Evolutionary conservation across 2,888 invertebrate genomes (phyloP), one percentile per base, ranked within the genome.

Genomic region (Epirrhoe tristata): DNA sequence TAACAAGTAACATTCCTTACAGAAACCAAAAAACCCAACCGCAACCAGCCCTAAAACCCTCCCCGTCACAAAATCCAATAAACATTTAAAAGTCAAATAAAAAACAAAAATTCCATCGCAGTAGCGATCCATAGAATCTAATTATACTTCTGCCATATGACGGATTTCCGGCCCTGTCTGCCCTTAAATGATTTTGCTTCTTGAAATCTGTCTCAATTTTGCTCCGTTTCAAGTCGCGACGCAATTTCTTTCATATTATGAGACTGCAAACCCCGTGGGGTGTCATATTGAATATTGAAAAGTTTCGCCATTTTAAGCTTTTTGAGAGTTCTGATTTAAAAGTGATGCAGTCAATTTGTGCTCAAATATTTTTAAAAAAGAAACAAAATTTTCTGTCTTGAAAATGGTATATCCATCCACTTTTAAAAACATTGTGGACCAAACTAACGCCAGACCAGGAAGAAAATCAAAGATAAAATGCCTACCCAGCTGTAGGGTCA

Each of bases 161-260:
- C 81, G 85, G 83, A 85, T 84, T 83, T 86, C 86, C 86, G 81
- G 72, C 76, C 71, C 82, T 73, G 69, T 51, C 78, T 75, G 61
- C 76, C 77, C 81, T 82, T 84, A 86, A 85, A 83, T 84, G 83
- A 84, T 86, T 87, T 85, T 78, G 77, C 81, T 80, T 81, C 85
- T 84, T 83, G 81, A 85, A 85, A 86, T 86, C 82, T 85, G 84
- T 85, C 86, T 86, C 85, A 83, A 84, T 86, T 88, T 81, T 81
- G 77, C 78, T 72, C 73, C 82, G 76, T 82, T 86, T 85, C 82
- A 67, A 67, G 43, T 59, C 66, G 73, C 76, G 75, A 61, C 80
- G 85, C 85, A 86, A 88, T 87, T 84, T 84, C 77, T 78, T 77
- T 81, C 81, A 81, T 85, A 85, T 84, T 82, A 83, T 83, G 68